Base-by-base conservation (phyloP, 2,113 vertebrate genomes). In the Triplophysa tibetana region DNA sequence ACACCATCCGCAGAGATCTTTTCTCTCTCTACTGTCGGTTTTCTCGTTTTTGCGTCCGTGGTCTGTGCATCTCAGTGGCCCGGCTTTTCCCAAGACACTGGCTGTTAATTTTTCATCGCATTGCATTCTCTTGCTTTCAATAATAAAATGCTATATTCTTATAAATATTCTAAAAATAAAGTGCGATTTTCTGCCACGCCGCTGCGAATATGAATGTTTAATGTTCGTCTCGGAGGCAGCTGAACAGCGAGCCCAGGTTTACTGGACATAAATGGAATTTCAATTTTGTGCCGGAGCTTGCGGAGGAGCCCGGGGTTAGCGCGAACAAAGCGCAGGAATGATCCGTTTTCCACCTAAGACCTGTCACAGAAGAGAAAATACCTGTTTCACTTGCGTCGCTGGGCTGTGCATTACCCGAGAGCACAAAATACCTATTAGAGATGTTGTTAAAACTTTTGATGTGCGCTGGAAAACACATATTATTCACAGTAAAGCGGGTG, bases 121-220 rank as follows among this genome's bases (percentile, higher is more conserved):
- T 87, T 89, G 90, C 90, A 91, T 91, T 91, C 90, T 91, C 76
- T 83, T 79, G 80, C 88, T 89, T 92, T 93, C 88, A 93, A 93
- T 92, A 90, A 92, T 93, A 87, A 89, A 93, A 91, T 88, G 86
- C 87, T 84, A 88, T 88, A 87, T 92, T 92, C 88, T 84, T 90
- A 90, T 89, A 90, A 92, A 91, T 91, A 91, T 90, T 90, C 88
- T 90, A 93, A 91, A 93, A 92, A 90, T 92, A 91, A 87, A 86
- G 86, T 84, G 76, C 82, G 88, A 89, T 86, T 80, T 87, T 85
- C 83, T 81, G 63, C 85, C 80, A 82, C 86, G 61, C 83, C 75
- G 29, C 24, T 62, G 77, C 45, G 62, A 62, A 67, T 82, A 87
- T 92, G 81, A 91, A 91, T 89, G 11, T 89, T 92, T 89, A 73